Evolutionary conservation across 2,888 invertebrate genomes (phyloP), one percentile per base, ranked within the genome.

Genomic region (Biston stratarius): DNA sequence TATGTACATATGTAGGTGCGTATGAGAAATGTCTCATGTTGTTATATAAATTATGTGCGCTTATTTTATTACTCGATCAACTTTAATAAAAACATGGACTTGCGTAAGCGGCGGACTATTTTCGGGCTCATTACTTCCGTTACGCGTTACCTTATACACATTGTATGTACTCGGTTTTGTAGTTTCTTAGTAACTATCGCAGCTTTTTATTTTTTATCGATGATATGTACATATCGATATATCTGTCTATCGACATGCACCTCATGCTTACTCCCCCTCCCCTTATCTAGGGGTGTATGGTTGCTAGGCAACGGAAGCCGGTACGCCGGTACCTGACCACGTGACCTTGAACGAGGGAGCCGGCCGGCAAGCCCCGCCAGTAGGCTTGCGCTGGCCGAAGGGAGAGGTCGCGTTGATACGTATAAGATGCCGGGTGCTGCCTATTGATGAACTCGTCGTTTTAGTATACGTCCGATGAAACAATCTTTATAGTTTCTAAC

Each of bases 261-360:
- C 67, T 7, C 85, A 70, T 69, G 82, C 63, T 74, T 79, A 64
- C 33, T 42, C 57, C 68, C 66, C 75, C 75, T 68, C 72, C 70
- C 69, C 64, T 53, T 40, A 45, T 33, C 53, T 36, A 62, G 48
- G 68, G 74, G 81, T 65, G 70, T 47, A 42, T 56, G 73, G 88
- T 87, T 86, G 86, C 88, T 78, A 80, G 76, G 88, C 82, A 75
- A 87, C 87, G 73, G 61, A 55, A 55, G 80, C 82, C 82, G 83
- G 83, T 79, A 80, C 69, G 83, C 83, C 62, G 83, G 83, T 79
- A 80, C 69, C 82, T 82, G 62, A 67, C 61, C 67, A 69, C 70
- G 67, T 64, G 67, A 45, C 60, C 53, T 62, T 53, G 53, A 45
- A 38, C 45, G 40, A 48, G 40, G 44, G 14, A 63, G 70, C 60